phyloP scores from a whole-genome alignment of 2,888 invertebrate genomes.

The Caenorhabditis japonica region DNA sequence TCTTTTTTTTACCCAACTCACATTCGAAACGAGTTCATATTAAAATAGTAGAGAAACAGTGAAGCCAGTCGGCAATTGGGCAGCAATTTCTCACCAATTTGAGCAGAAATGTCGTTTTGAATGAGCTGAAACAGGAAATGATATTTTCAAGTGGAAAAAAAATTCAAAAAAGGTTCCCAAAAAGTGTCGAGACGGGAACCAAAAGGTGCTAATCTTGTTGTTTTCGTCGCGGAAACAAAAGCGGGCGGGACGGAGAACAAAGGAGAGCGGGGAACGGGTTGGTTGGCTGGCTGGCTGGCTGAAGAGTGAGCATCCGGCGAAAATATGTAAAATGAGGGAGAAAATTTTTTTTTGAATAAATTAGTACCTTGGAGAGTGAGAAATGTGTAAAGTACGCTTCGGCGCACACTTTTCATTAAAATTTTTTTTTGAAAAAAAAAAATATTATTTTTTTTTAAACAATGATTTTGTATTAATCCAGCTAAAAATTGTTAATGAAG shows the following conservation, averaged over 20 bases:
- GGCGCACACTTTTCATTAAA: too few species aligned
- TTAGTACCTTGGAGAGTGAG: too few species aligned
- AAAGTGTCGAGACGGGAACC: not conserved
- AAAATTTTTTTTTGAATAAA: too few species aligned
- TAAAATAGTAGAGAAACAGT: slow-evolving; percentile 52
- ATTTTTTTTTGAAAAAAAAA: too few species aligned
- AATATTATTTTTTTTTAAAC: too few species aligned
- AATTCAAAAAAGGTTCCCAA: not conserved
- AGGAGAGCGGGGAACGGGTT: slow-evolving; percentile 4
- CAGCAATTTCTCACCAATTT: slow-evolving; percentile 28
- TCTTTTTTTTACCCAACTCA: too few species aligned
- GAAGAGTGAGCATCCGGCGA: slow-evolving; percentile 16
- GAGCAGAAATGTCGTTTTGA: slow-evolving; percentile 44
- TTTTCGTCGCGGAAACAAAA: slow-evolving; percentile 19
- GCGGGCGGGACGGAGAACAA: slow-evolving; percentile 19
- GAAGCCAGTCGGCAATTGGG: slow-evolving; percentile 43
- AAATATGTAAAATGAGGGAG: slow-evolving; percentile 7
- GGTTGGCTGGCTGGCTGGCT: too few species aligned
- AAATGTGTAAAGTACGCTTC: too few species aligned
- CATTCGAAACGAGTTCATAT: slow-evolving; percentile 61
- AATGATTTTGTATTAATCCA: too few species aligned
- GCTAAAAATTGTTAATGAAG: too few species aligned
- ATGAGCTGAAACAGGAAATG: slow-evolving; percentile 45
- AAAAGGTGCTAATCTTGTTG: slow-evolving; percentile 41
- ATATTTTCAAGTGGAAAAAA: not conserved